Conservation (phyloP, 2,888 invertebrate species). For the Netelia virgata region DNA sequence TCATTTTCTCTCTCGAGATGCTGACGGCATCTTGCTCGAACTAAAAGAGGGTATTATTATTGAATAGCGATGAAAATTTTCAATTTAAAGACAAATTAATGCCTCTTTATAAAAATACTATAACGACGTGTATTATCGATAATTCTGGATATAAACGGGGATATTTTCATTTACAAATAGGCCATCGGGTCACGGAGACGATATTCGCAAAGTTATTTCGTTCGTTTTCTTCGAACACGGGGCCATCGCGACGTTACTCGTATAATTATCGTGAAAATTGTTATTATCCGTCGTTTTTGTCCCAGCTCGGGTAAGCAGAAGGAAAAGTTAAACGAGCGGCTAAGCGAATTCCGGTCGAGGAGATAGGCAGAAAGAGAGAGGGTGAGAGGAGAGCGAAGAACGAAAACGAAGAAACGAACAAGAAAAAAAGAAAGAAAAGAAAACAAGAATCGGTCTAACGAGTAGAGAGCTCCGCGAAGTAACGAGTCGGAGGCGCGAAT, state of each 20-base stretch:
- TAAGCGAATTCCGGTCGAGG: not conserved
- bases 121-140: no score
- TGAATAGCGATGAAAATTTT: no score
- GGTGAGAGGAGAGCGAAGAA: conserved; percentile 16
- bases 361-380: conserved; percentile 22
- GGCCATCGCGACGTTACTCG: conserved; percentile 29
- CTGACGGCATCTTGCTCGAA: not conserved
- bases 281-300: conserved; percentile 61
- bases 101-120: no score
- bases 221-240: not conserved
- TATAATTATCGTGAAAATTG: conserved; percentile 60
- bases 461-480: not conserved
- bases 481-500: conserved; percentile 25
- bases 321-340: conserved; percentile 9
- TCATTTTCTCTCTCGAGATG: conserved; percentile 32
- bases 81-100: no score
- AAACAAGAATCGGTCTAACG: conserved; percentile 42
- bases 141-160: no score
- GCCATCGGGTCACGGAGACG: not conserved
- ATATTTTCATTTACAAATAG: no score
- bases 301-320: conserved; percentile 35
- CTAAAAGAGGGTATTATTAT: no score
- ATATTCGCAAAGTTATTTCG: conserved; percentile 16
- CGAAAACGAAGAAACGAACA: no score
- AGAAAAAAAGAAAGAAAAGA: conserved; percentile 14